These are phyloP conservation scores for Silurus lanzhouensis DNA, from an alignment of 2,797 vertebrate genomes.

Conservation along the genomic window DNA sequence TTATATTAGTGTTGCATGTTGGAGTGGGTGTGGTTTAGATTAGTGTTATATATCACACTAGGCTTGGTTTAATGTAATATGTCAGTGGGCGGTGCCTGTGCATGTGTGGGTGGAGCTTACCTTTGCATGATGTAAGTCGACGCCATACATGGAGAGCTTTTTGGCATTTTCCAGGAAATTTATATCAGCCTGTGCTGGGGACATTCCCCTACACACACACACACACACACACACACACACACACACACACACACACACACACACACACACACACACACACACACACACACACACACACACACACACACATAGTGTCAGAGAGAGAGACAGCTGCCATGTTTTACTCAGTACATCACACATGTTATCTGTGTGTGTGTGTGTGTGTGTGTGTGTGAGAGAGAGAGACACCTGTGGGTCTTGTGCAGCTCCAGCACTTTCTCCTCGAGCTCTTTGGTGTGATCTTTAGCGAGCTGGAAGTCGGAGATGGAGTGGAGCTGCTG, in stretches of 20 bases:
- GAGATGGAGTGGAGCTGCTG: slow-evolving; percentile 79
- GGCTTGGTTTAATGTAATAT: background rate
- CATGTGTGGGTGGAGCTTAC: slow-evolving; percentile 65
- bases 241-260: background rate
- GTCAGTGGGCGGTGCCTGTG: background rate
- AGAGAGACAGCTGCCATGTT: background rate
- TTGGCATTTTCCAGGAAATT: slow-evolving; percentile 98
- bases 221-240: background rate
- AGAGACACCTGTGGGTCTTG: slow-evolving; percentile 84
- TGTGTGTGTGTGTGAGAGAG: background rate
- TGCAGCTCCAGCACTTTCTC: slow-evolving; percentile 94
- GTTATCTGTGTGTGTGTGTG: background rate
- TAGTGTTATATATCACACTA: background rate
- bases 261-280: background rate
- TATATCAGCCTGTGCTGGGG: slow-evolving; percentile 91
- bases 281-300: background rate
- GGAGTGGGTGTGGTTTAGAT: background rate
- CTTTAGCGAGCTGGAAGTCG: slow-evolving; percentile 88
- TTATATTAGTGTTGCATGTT: background rate
- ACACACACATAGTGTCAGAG: no score
- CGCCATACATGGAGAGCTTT: slow-evolving; percentile 97
- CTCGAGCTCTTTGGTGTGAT: slow-evolving; percentile 93
- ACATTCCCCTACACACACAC: slow-evolving; percentile 82
- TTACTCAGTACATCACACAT: background rate
- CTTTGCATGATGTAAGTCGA: slow-evolving; percentile 97